phyloP scores from a whole-genome alignment of 2,888 invertebrate species.

The Ypsolopha scabrella region DNA sequence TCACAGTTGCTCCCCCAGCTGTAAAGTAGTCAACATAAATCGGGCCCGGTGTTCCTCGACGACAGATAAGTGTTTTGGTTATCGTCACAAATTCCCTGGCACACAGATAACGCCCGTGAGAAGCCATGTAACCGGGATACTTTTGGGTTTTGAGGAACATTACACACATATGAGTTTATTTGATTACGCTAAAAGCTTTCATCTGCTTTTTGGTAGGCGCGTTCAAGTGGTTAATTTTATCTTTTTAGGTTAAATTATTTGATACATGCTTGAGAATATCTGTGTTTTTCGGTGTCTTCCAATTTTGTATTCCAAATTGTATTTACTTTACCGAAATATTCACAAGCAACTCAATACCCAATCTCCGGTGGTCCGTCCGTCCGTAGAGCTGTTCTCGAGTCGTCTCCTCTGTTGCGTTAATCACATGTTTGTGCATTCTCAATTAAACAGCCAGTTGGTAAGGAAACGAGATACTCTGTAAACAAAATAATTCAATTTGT shows the following conservation, averaged over 20 bases:
- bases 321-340: too few species aligned
- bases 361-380: slow-evolving; percentile 19
- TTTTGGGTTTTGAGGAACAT: slow-evolving; percentile 22
- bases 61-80: slow-evolving; percentile 54
- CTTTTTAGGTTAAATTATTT: neutral
- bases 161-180: neutral
- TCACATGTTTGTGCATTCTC: slow-evolving; percentile 12
- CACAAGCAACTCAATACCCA: too few species aligned
- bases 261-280: too few species aligned
- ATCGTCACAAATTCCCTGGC: slow-evolving; percentile 42
- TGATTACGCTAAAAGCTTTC: neutral
- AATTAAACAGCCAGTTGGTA: slow-evolving; percentile 14
- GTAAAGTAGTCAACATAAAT: slow-evolving; percentile 23
- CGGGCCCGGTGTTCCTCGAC: slow-evolving; percentile 19
- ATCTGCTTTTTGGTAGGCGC: neutral
- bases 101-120: slow-evolving; percentile 50
- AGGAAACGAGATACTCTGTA: slow-evolving; percentile 14
- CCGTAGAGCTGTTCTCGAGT: slow-evolving; percentile 19
- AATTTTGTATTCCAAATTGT: too few species aligned
- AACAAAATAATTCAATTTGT: slow-evolving; percentile 5
- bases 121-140: slow-evolving; percentile 35
- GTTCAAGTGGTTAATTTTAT: neutral
- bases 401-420: slow-evolving; percentile 14
- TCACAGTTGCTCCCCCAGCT: neutral
- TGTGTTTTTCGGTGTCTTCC: too few species aligned